Conservation (phyloP, 2,888 invertebrate genomes). For the Stegana nigrithorax region DNA sequence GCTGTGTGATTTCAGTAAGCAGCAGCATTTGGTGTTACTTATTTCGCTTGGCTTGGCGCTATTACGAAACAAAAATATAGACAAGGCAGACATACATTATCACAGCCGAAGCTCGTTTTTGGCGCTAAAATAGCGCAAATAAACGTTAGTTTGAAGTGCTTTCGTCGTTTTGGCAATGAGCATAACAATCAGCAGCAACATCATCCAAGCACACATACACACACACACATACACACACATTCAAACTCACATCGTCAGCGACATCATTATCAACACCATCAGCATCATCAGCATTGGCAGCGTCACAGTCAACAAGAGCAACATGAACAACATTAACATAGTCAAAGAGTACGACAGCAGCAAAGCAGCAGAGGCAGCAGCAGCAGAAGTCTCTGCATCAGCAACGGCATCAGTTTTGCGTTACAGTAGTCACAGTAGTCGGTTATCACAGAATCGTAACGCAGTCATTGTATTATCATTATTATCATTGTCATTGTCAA, state of each 20-base stretch:
- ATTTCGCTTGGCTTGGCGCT: too few relatives aligned
- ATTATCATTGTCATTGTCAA: conserved; percentile 9
- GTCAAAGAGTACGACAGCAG: too few relatives aligned
- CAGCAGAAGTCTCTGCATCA: too few relatives aligned
- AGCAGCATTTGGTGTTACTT: too few relatives aligned
- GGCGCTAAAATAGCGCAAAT: conserved; percentile 8
- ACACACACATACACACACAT: background rate
- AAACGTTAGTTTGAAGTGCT: conserved; percentile 10
- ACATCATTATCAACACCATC: background rate
- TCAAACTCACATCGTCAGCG: background rate
- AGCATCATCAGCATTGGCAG: background rate
- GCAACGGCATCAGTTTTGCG: too few relatives aligned
- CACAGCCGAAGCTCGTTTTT: too few relatives aligned
- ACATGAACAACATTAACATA: background rate
- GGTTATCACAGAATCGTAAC: conserved; percentile 3
- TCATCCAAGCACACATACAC: background rate
- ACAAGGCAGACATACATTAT: too few relatives aligned
- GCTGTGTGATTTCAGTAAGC: too few relatives aligned
- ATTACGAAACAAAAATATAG: too few relatives aligned
- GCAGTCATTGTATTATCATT: conserved; percentile 1
- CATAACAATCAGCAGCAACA: conserved; percentile 4
- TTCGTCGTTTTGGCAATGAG: conserved; percentile 4
- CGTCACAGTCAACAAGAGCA: background rate
- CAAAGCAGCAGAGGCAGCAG: too few relatives aligned
- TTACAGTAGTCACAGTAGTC: too few relatives aligned